phyloP scores from a whole-genome alignment of 2,113 vertebrate species.

The Haemorhous mexicanus region DNA sequence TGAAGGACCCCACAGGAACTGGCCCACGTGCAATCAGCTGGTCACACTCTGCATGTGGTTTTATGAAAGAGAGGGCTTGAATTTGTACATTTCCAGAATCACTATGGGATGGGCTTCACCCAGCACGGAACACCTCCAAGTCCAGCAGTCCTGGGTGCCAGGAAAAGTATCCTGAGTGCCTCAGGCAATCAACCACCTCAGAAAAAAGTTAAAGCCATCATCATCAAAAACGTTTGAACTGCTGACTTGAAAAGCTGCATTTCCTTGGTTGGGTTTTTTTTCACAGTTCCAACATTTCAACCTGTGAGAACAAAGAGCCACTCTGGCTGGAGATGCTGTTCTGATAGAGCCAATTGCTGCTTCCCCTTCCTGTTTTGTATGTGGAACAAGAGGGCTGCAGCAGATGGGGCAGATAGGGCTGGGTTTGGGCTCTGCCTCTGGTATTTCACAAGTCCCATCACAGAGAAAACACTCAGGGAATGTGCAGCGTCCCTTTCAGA shows the following conservation, averaged over 20 bases:
- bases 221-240: not conserved
- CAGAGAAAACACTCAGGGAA: not conserved
- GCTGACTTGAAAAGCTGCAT: not conserved
- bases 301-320: not conserved
- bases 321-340: not conserved
- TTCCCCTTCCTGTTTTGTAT: conserved; percentile 33
- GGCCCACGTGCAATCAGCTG: rapidly evolving
- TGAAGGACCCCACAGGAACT: not conserved
- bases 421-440: not conserved
- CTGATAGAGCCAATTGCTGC: not conserved
- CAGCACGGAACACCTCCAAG: rapidly evolving
- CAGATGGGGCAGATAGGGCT: not conserved
- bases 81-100: not conserved
- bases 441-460: not conserved
- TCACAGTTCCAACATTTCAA: not conserved
- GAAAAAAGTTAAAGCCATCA: not conserved
- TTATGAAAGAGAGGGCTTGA: not conserved
- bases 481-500: rapidly evolving
- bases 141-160: not conserved
- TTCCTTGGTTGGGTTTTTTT: not conserved
- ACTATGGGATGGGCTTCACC: not conserved
- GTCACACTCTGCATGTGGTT: rapidly evolving
- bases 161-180: not conserved
- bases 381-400: not conserved
- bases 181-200: not conserved